Conservation (phyloP, 1,140 invertebrate species). For the Meteorus sp. region DNA sequence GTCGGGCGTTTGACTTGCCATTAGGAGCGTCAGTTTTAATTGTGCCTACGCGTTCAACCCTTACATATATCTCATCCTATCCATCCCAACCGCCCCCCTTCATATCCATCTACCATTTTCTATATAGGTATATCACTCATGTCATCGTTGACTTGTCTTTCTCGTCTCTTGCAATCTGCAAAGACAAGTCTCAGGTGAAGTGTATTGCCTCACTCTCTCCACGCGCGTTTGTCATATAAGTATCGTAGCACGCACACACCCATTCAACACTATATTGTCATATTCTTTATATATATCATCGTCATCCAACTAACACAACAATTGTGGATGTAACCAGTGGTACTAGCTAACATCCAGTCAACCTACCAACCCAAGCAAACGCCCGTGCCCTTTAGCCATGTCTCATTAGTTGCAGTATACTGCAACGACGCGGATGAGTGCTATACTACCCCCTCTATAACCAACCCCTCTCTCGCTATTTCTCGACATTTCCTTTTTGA, state of each 20-base stretch:
- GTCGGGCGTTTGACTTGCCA: slow-evolving; percentile 62
- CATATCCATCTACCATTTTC: no score
- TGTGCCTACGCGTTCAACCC: slow-evolving; percentile 52
- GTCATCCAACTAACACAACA: slow-evolving; percentile 45
- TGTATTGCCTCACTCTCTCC: slow-evolving; percentile 50
- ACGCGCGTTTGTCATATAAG: neutral
- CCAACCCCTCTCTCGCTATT: neutral
- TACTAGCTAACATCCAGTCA: no score
- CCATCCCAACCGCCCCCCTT: slow-evolving; percentile 32
- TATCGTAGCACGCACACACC: no score
- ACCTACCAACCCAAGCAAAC: no score
- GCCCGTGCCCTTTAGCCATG: slow-evolving; percentile 59
- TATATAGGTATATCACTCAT: neutral
- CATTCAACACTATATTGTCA: slow-evolving; percentile 5
- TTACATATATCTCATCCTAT: slow-evolving; percentile 34
- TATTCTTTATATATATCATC: slow-evolving; percentile 32
- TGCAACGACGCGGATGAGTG: slow-evolving; percentile 48
- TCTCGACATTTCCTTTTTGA: neutral
- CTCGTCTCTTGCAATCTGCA: slow-evolving; percentile 45
- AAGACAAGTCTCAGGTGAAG: slow-evolving; percentile 56
- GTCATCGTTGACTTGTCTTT: slow-evolving; percentile 43
- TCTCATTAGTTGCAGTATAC: slow-evolving; percentile 57
- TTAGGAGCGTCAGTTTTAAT: slow-evolving; percentile 62
- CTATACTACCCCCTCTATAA: neutral
- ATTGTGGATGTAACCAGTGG: no score